Conservation (phyloP, 2,113 vertebrate species). For the Hepsetus odoe region DNA sequence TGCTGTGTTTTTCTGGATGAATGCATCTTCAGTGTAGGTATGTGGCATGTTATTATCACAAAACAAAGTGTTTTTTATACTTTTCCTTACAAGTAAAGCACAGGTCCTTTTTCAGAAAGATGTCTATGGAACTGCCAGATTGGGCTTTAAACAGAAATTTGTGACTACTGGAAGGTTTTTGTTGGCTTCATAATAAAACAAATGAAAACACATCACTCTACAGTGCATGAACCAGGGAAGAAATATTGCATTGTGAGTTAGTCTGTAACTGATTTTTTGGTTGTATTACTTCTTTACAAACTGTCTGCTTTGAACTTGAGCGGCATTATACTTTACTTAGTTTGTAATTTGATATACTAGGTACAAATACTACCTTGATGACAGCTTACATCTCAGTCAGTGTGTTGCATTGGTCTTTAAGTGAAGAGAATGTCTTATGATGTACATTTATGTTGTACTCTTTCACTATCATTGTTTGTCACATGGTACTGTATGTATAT, state of each 20-base stretch:
- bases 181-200: conserved; percentile 67
- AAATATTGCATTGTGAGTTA: conserved; percentile 58
- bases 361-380: conserved; percentile 58
- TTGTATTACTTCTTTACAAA: conserved; percentile 57
- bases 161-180: conserved; percentile 43
- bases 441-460: conserved; percentile 69
- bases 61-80: conserved; percentile 34
- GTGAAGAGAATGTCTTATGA: conserved; percentile 62
- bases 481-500: conserved; percentile 74
- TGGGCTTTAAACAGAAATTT: conserved; percentile 32
- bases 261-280: conserved; percentile 52
- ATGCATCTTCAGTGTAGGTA: conserved; percentile 24
- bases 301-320: conserved; percentile 59
- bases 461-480: conserved; percentile 66
- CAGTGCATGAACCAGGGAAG: conserved; percentile 68
- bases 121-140: conserved; percentile 17
- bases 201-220: conserved; percentile 54
- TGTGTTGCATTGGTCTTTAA: conserved; percentile 60
- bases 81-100: conserved; percentile 40
- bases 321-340: conserved; percentile 51
- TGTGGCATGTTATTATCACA: conserved; percentile 37
- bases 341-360: conserved; percentile 59
- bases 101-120: conserved; percentile 38
- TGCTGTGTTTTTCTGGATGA: background rate
- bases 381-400: conserved; percentile 48